Base-by-base conservation (phyloP, 2,113 vertebrate genomes). In the Colaptes auratus region DNA sequence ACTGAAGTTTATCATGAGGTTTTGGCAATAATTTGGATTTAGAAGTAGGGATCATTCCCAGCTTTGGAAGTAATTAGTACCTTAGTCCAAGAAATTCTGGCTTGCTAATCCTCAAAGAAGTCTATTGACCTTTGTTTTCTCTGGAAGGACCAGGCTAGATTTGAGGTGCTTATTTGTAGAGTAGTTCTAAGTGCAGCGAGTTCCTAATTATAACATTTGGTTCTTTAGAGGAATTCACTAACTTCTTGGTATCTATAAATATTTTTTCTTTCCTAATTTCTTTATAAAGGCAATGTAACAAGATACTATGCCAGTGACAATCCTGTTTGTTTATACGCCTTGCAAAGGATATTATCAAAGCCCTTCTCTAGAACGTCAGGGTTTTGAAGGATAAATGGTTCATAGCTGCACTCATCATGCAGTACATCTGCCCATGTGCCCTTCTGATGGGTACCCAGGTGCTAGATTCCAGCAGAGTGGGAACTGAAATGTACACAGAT, bases 131-230 rank as follows among this genome's bases (percentile, higher is more conserved):
- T 88, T 78, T 95, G 82, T 94, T 95, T 96, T 95, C 90, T 92
- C 89, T 95, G 93, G 89, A 96, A 95, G 72, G 77, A 81, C 61
- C 58, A 48, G 65, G 53, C 82, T 88, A 89, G 69, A 92, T 95
- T 90, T 92, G 90, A 93, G 86, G 65, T 93, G 95, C 88, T 96
- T 96, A 95, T 95, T 91, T 94, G 95, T 81, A 86, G 88, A 95
- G 81, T 23, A 96, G 58, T 94, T 90, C 88, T 94, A 90, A 95
- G 82, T 75, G 93, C 69, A 80, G 91, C 0, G 3, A 59, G 69
- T 75, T 96, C 82, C 94, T 95, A 95, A 95, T 95, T 96, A 92
- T 95, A 96, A 95, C 70, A 89, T 75, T 90, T 58, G 50, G 50
- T 88, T 88, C 92, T 92, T 90, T 36, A 94, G 42, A 97, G 77